Percentiles rank a stretch among this genome's conserved stretches.
phyloP scores from a whole-genome alignment of 1,140 invertebrate genomes.

The Papilio polyxenes region DNA sequence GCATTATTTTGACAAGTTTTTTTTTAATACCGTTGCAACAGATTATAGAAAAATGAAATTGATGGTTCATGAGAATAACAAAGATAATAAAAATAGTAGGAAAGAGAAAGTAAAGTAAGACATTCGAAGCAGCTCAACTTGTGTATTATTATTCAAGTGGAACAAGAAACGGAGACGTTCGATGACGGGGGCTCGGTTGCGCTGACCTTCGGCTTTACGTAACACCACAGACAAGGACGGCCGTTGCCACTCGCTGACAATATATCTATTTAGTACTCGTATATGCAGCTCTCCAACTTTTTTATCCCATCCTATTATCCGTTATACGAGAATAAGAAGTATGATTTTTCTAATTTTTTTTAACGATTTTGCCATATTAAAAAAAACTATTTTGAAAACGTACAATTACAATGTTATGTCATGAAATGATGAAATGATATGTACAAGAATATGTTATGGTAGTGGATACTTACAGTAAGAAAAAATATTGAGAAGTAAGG shows the following conservation, averaged over 20 bases:
- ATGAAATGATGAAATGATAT: no score
- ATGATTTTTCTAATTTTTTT: no score
- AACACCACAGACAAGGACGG: slow-evolving; percentile 53
- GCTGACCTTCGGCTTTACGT: slow-evolving; percentile 48
- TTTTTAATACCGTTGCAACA: no score
- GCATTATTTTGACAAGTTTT: no score
- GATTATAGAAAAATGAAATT: not conserved
- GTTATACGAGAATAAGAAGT: not conserved
- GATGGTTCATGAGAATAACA: not conserved
- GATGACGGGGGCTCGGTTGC: slow-evolving; percentile 26
- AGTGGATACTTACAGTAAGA: no score
- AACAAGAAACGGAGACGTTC: slow-evolving; percentile 14
- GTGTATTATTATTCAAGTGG: slow-evolving; percentile 33
- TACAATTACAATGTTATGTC: no score
- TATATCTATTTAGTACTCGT: not conserved
- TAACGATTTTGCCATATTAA: no score
- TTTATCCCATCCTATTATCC: not conserved
- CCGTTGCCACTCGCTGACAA: slow-evolving; percentile 45
- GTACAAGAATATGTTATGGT: no score
- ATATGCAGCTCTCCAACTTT: not conserved
- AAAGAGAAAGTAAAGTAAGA: slow-evolving; percentile 1
- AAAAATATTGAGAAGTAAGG: no score
- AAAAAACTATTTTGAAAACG: no score
- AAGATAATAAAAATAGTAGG: not conserved
- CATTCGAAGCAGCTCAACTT: not conserved